These are phyloP conservation scores for Zelostemma sp. DNA, from an alignment of 1,140 invertebrate species.

Conservation along the genomic window DNA sequence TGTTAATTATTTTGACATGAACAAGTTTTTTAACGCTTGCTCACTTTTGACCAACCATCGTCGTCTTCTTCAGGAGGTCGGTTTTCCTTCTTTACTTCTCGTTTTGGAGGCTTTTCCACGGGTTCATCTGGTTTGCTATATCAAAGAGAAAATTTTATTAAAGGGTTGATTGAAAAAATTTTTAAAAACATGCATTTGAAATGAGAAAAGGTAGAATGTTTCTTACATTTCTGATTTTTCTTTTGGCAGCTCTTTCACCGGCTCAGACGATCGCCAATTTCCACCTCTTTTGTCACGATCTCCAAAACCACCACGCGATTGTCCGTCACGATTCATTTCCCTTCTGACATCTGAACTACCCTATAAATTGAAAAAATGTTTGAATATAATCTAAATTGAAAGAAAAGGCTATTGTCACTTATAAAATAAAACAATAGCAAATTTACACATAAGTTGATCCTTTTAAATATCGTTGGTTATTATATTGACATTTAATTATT, in stretches of 20 bases:
- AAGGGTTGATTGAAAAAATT: not conserved
- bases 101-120: slow-evolving; percentile 49
- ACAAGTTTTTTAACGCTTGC: slow-evolving; percentile 38
- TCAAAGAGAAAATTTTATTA: slow-evolving; percentile 17
- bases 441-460: not conserved
- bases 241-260: slow-evolving; percentile 9
- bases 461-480: not conserved
- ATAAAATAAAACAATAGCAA: not conserved
- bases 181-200: not conserved
- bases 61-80: slow-evolving; percentile 52
- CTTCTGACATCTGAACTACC: slow-evolving; percentile 8
- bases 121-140: slow-evolving; percentile 45
- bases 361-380: slow-evolving; percentile 1
- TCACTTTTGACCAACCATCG: slow-evolving; percentile 60
- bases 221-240: slow-evolving; percentile 5
- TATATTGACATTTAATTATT: not conserved
- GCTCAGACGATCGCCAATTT: slow-evolving; percentile 22
- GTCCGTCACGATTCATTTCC: slow-evolving; percentile 8
- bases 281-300: slow-evolving; percentile 16
- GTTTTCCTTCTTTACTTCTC: slow-evolving; percentile 49
- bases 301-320: slow-evolving; percentile 13
- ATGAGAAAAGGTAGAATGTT: not conserved
- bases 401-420: too few species aligned
- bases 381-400: too few species aligned
- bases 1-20: not conserved